Conservation (phyloP, 2,888 invertebrate species). For the Drosophila paracracens region DNA sequence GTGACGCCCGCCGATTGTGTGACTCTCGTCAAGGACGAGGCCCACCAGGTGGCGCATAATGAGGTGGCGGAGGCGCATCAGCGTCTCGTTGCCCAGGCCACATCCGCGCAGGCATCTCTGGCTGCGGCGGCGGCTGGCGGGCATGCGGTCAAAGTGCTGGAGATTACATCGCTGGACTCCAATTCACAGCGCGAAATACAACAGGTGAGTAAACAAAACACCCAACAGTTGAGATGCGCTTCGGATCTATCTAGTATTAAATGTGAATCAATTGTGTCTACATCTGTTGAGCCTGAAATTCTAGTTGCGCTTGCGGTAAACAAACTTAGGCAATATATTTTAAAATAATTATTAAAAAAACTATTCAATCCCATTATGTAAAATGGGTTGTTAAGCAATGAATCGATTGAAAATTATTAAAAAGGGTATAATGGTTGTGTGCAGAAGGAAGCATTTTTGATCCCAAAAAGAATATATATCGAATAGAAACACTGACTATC, state of each 20-base stretch:
- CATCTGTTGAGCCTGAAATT: not conserved
- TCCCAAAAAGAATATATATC: no score
- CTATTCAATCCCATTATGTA: not conserved
- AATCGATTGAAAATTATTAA: no score
- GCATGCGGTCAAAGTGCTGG: slow-evolving; percentile 82
- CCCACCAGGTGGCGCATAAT: slow-evolving; percentile 63
- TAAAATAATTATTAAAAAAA: not conserved
- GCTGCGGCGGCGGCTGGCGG: slow-evolving; percentile 62
- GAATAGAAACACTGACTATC: no score
- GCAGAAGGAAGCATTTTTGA: no score
- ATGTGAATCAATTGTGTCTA: not conserved
- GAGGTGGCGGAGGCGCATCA: slow-evolving; percentile 69
- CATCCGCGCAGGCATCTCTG: slow-evolving; percentile 62
- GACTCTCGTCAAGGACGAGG: slow-evolving; percentile 77
- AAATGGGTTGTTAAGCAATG: no score
- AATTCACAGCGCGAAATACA: slow-evolving; percentile 84
- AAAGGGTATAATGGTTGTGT: no score
- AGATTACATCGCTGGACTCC: slow-evolving; percentile 83
- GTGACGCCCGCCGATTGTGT: slow-evolving; percentile 79
- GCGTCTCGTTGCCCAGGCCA: slow-evolving; percentile 70
- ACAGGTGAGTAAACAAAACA: slow-evolving; percentile 65
- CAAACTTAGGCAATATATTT: not conserved
- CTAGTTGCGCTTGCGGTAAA: not conserved
- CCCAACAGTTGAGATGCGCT: not conserved
- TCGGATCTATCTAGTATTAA: not conserved